These are phyloP conservation scores for Anolis apletophallus DNA, from an alignment of 2,797 vertebrate species.

Conservation along the genomic window DNA sequence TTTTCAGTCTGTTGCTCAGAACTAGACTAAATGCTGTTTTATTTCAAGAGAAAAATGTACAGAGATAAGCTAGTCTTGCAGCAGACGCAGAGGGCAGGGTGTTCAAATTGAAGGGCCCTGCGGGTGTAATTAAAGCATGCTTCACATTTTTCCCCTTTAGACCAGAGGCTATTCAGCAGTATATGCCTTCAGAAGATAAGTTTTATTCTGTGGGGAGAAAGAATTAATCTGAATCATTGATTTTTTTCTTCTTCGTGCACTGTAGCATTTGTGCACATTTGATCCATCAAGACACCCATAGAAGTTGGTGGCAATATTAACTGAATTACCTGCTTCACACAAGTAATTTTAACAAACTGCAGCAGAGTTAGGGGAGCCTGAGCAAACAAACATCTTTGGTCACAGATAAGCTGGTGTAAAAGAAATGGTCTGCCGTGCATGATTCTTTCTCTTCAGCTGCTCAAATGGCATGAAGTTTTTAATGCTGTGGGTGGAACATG, in stretches of 20 bases:
- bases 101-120: constrained; percentile 64
- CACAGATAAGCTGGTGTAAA: not conserved
- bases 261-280: constrained; percentile 53
- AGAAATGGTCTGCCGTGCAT: not conserved
- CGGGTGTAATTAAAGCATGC: constrained; percentile 68
- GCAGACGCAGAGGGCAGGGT: constrained; percentile 64
- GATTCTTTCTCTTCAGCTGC: not conserved
- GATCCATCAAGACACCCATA: constrained; percentile 46
- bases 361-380: not conserved
- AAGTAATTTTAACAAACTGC: not conserved
- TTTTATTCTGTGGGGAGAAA: constrained; percentile 54
- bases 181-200: constrained; percentile 66
- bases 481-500: not conserved
- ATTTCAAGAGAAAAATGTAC: constrained; percentile 67
- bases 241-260: constrained; percentile 45
- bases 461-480: not conserved
- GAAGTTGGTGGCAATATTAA: constrained; percentile 51
- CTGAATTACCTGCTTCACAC: constrained; percentile 29
- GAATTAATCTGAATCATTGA: constrained; percentile 69
- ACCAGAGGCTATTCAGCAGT: constrained; percentile 60
- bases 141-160: constrained; percentile 69
- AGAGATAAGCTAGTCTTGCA: constrained; percentile 68
- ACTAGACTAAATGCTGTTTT: constrained; percentile 55
- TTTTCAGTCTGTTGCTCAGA: constrained; percentile 60
- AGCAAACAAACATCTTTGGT: constrained; percentile 16